Evolutionary conservation across 2,797 vertebrate species (phyloP).

Genomic region (Syngnathus rostellatus): DNA sequence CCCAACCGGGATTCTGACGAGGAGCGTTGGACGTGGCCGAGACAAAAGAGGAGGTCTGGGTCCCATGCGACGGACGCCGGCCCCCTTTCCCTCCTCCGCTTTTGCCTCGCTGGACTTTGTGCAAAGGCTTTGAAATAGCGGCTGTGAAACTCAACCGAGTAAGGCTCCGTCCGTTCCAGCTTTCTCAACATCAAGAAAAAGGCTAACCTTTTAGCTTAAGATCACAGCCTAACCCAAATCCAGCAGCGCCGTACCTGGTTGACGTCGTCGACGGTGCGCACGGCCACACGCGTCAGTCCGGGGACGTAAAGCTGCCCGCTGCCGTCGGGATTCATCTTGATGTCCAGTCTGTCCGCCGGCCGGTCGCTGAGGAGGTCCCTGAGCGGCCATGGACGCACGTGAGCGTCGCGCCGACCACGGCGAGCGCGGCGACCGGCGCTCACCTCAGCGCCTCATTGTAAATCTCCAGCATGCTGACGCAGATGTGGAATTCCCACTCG

Average conservation of each 20-base stretch:
- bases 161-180: no score
- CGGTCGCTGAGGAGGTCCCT: slow-evolving; percentile 88
- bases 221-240: no score
- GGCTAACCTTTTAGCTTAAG: no score
- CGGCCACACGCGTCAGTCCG: slow-evolving; percentile 77
- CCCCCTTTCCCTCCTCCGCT: no score
- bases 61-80: no score
- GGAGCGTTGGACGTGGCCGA: no score
- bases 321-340: slow-evolving; percentile 88
- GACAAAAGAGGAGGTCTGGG: no score
- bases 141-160: no score
- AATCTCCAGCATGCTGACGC: slow-evolving; percentile 87
- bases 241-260: slow-evolving; percentile 71
- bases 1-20: no score
- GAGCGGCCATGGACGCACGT: background rate
- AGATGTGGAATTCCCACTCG: slow-evolving; percentile 87
- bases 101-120: no score
- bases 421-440: slow-evolving; percentile 1
- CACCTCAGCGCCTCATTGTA: slow-evolving; percentile 93
- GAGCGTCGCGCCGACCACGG: no score
- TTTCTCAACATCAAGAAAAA: no score
- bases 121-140: background rate
- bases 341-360: slow-evolving; percentile 86
- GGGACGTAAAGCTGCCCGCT: slow-evolving; percentile 92
- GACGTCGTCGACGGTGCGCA: slow-evolving; percentile 87